Evolutionary conservation across 1,140 invertebrate species (phyloP), one percentile per base, ranked within the genome.

Genomic region (Euschistus heros): DNA sequence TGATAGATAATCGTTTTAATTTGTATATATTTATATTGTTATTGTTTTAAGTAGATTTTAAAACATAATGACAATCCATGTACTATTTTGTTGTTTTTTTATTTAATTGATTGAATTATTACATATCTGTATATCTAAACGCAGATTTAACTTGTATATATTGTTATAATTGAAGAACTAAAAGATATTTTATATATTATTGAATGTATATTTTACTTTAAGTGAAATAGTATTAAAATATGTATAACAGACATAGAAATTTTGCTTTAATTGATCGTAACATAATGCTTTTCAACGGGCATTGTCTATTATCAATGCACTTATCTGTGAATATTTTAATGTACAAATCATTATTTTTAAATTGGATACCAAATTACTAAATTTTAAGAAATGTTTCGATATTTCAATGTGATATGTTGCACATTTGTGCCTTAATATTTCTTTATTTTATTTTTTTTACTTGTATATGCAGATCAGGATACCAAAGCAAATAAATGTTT

Each of bases 21-120:
- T 50, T 50, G 47, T 50, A 50, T 50, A 18, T 50, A 22, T 50
- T 20, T 50, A 50, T 50, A 50, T 50, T 50, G 47, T 50, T 50
- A 50, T 50, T 50, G 47, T 50, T 50, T 20, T 50, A 22, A 50
- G 22, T 50, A 20, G 22, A 13, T 20, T 50, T 18, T 20, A 20
- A 50, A 20, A 18, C 22, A 50, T 20, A 20, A 20, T 50, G 47
- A 50, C 47, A 50, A 50, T 50, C 47, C n/a, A 14, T 50, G 47
- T 50, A 50, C n/a, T 50, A 50, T 18, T 50, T 6, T 50, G 5
- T 6, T 50, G 1, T 18, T 50, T 50, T 20, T 50, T 4, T 18
- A 18, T 50, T 50, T 50, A 50, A 37, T 37, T 37, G 6, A 37
- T 37, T 50, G n/a, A 50, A 50, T 50, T 20, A 22, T 50, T 50